A percentile compares a stretch with the other conserved stretches of the same genome.
phyloP scores from a whole-genome alignment of 2,888 invertebrate species.

The Cephalotes varians region DNA sequence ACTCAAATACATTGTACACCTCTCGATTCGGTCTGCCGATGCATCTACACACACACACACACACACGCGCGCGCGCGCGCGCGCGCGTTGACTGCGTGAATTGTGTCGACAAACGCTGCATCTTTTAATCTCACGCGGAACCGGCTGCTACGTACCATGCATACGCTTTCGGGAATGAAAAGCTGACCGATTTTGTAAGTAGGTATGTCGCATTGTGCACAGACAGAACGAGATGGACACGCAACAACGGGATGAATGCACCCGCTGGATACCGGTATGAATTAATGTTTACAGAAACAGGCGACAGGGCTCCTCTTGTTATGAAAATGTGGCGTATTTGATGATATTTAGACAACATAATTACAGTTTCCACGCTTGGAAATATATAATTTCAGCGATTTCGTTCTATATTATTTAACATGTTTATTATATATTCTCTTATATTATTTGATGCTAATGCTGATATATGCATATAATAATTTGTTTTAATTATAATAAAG shows the following conservation, averaged over 20 bases:
- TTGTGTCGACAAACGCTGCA: slow-evolving; percentile 48
- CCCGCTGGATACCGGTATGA: background rate
- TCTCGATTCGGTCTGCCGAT: slow-evolving; percentile 61
- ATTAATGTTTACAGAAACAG: slow-evolving; percentile 20
- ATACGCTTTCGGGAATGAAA: slow-evolving; percentile 55
- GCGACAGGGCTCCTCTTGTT: background rate
- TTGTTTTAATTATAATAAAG: background rate
- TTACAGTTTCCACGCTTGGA: background rate
- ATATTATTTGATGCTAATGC: slow-evolving; percentile 1
- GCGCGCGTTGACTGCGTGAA: background rate
- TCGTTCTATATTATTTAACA: slow-evolving; percentile 1
- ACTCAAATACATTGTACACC: slow-evolving; percentile 73
- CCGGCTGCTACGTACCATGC: slow-evolving; percentile 28
- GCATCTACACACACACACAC: background rate
- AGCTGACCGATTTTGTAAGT: slow-evolving; percentile 47
- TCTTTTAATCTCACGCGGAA: slow-evolving; percentile 54
- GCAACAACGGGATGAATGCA: background rate
- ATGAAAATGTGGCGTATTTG: background rate
- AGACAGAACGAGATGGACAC: background rate
- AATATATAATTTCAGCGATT: slow-evolving; percentile 11
- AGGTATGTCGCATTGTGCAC: background rate
- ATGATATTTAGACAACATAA: slow-evolving; percentile 22
- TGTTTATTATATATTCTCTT: background rate
- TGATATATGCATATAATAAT: background rate
- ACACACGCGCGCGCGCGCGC: background rate